Evolutionary conservation across 2,797 vertebrate genomes (phyloP).

Genomic region (Peromyscus nudipes): DNA sequence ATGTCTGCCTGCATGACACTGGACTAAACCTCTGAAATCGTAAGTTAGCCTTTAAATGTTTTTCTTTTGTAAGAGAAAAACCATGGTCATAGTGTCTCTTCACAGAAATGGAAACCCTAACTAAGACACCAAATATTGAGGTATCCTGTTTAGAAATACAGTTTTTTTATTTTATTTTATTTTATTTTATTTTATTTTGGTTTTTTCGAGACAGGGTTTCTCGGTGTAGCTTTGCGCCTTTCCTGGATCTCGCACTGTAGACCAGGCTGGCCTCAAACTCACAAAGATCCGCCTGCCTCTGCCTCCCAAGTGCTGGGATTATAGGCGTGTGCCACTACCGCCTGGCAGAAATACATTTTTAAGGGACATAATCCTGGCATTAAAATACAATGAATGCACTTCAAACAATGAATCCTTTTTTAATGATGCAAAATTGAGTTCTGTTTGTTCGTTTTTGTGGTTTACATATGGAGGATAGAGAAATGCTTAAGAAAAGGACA

Average conservation of each 20-base stretch:
- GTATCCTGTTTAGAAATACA: neutral
- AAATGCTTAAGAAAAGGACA: neutral
- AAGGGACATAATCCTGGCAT: neutral
- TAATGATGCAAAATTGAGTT: neutral
- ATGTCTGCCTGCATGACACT: neutral
- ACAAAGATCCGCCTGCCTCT: no score
- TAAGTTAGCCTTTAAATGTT: neutral
- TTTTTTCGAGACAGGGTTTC: no score
- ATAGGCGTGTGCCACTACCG: no score
- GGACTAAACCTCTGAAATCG: neutral
- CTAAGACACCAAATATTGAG: neutral
- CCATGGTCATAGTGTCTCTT: neutral
- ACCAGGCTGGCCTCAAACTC: no score
- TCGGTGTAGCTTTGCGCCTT: no score
- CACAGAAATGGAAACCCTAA: neutral
- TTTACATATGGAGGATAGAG: neutral
- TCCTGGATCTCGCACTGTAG: no score
- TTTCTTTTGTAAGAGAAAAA: neutral
- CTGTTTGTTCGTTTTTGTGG: neutral
- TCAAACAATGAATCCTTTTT: neutral
- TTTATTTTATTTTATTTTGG: no score
- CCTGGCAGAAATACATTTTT: slow-evolving; percentile 27
- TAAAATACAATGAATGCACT: neutral
- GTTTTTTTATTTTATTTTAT: neutral
- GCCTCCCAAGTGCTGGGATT: no score